Evolutionary conservation across 2,797 vertebrate species (phyloP).

Genomic region (Anguilla marmorata): DNA sequence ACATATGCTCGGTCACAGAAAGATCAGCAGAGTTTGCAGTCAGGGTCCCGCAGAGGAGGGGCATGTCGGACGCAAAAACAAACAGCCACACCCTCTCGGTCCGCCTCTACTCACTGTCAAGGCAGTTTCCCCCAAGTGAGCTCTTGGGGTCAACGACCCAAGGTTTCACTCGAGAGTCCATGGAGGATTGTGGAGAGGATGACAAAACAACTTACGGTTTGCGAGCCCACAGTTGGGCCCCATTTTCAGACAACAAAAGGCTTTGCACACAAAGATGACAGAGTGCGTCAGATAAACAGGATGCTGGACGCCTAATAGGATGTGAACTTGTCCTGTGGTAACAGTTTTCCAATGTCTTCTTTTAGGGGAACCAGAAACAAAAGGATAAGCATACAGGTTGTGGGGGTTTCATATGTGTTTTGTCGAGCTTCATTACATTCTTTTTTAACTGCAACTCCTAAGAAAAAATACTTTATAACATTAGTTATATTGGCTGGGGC

Average conservation of each 20-base stretch:
- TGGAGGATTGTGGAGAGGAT: conserved; percentile 54
- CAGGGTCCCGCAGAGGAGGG: conserved; percentile 55
- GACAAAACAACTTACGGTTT: conserved; percentile 64
- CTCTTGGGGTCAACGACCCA: conserved; percentile 68
- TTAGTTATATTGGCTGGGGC: neutral
- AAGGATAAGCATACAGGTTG: conserved; percentile 24
- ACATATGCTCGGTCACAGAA: conserved; percentile 72
- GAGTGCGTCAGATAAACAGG: conserved; percentile 58
- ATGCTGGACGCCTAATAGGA: conserved; percentile 53
- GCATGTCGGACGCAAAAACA: conserved; percentile 58
- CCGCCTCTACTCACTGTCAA: conserved; percentile 45
- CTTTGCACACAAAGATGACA: conserved; percentile 68
- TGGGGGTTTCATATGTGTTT: conserved; percentile 28
- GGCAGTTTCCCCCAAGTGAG: conserved; percentile 65
- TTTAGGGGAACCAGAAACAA: neutral
- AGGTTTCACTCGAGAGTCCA: conserved; percentile 50
- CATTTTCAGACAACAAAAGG: conserved; percentile 55
- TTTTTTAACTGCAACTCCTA: neutral
- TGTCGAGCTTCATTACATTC: neutral
- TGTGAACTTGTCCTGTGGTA: conserved; percentile 49
- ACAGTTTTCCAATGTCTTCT: conserved; percentile 24
- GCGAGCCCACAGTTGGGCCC: conserved; percentile 57
- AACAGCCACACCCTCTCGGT: conserved; percentile 56
- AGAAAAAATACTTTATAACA: neutral
- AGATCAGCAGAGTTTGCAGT: conserved; percentile 58